Conservation (phyloP, 2,888 invertebrate species). For the Lamellibrachia columna region DNA sequence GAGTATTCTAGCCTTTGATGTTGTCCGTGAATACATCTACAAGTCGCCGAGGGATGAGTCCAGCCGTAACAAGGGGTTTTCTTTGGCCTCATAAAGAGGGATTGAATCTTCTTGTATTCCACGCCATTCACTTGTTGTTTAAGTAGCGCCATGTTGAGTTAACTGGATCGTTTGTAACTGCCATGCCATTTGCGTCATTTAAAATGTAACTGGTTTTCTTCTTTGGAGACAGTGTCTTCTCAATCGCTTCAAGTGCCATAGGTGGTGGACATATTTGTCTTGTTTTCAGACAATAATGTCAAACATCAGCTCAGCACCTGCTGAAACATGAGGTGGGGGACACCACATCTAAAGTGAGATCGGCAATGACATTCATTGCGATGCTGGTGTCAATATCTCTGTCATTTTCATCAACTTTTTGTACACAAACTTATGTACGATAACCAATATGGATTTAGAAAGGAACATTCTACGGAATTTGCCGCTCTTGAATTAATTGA, state of each 20-base stretch:
- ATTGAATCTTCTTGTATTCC: background rate
- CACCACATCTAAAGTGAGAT: background rate
- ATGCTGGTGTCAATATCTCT: background rate
- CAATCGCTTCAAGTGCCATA: background rate
- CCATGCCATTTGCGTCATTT: background rate
- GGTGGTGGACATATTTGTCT: background rate
- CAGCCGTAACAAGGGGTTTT: constrained; percentile 8
- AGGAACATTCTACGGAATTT: too few species aligned
- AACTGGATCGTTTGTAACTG: background rate
- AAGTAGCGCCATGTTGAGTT: background rate
- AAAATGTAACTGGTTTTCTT: background rate
- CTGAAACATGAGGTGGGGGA: background rate
- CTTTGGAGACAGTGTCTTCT: background rate
- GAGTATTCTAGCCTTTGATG: constrained; percentile 13
- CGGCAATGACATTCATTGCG: background rate
- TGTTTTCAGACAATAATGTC: background rate
- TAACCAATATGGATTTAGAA: too few species aligned
- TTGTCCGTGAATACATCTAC: background rate
- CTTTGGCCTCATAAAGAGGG: background rate
- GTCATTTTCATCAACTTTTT: background rate
- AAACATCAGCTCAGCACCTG: background rate
- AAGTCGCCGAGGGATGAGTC: constrained; percentile 7
- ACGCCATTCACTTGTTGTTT: background rate
- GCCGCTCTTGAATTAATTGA: too few species aligned
- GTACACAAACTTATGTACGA: too few species aligned